Evolutionary conservation across 2,113 vertebrate species (phyloP), one percentile per base, ranked within the genome.

Genomic region (Chloroceryle aenea): DNA sequence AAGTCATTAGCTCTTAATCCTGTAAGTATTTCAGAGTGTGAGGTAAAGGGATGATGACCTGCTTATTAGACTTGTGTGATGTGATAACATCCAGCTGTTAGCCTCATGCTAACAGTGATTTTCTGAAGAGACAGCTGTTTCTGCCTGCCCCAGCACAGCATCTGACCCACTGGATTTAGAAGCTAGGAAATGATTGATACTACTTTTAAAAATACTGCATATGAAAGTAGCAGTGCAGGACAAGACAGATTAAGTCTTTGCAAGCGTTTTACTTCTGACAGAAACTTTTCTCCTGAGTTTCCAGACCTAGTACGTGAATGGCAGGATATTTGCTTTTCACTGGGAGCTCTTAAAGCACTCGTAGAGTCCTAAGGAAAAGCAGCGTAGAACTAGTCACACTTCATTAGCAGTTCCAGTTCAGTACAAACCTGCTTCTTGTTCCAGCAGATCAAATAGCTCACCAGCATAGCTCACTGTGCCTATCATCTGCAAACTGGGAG

Each of bases 301-400:
- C 74, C 87, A 93, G 63, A 63, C 85, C 91, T 42, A 73, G 71
- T 94, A 74, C 6, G 0, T 95, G 94, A 96, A 95, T 0, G 23
- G 45, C 85, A 96, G 96, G 95, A 96, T 94, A 93, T 94, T 90
- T 93, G 72, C 73, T 95, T 96, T 96, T 88, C 92, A 67, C 72
- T 85, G 85, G 87, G 87, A 95, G 63, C 87, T 88, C 96, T 96
- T 82, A 90, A 48, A 91, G 72, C 85, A 8, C 67, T 91, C 8
- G 0, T 12, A 85, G 82, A 75, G 78, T 77, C 72, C 15, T 76
- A 80, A 90, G 90, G 79, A 86, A 96, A 94, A 94, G 87, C 87
- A 93, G 87, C 40, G 32, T 52, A 53, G 75, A 77, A 77, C 68
- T 29, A 72, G 85, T 93, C 90, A 89, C 93, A 92, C 87, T 87